Evolutionary conservation across 1,140 invertebrate species (phyloP), one percentile per base, ranked within the genome.

Genomic region (Eufriesea mexicana): DNA sequence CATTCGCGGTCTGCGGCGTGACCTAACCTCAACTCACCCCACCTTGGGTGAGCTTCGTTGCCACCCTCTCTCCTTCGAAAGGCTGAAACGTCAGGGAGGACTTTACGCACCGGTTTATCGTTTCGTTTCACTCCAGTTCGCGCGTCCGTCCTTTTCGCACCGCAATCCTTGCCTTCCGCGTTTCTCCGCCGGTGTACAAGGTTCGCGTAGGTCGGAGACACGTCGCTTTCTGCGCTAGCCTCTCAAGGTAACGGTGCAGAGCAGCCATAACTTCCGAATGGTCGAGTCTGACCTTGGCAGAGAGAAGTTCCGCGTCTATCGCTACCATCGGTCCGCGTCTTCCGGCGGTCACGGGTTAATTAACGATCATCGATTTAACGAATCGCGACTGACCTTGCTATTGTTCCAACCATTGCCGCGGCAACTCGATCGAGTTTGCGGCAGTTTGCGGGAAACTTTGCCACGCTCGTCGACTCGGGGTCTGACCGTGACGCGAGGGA

Each of bases 1-100:
- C 92, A 94, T 94, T 93, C 88, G 89, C 87, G 89, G 90, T 90
- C 89, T 91, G 92, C 90, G 91, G 89, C 90, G 89, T 89, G 87
- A 92, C 91, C 92, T 92, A 93, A 93, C 92, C 92, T 92, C 91
- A 91, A 91, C 90, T 88, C 79, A 88, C 85, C 86, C 86, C 87
- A 89, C 88, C 80, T 87, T 89, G 70, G 64, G 57, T 64, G 82
- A 89, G 86, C 82, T 81, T 86, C 79, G 70, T 79, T 54, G 42
- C 79, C 76, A 83, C 84, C 73, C 84, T 86, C 75, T 51, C 84
- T 71, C 49, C 79, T 55, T 47, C 64, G 28, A 28, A 51, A 74
- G 72, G 67, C 61, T 51, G 12, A 57, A 57, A 82, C 71, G 72
- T 12, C 51, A 49, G 66, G 66, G 81, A 81, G 49, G 55, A 84